Conservation (phyloP, 2,113 vertebrate species). For the Vulpes ferrilata region DNA sequence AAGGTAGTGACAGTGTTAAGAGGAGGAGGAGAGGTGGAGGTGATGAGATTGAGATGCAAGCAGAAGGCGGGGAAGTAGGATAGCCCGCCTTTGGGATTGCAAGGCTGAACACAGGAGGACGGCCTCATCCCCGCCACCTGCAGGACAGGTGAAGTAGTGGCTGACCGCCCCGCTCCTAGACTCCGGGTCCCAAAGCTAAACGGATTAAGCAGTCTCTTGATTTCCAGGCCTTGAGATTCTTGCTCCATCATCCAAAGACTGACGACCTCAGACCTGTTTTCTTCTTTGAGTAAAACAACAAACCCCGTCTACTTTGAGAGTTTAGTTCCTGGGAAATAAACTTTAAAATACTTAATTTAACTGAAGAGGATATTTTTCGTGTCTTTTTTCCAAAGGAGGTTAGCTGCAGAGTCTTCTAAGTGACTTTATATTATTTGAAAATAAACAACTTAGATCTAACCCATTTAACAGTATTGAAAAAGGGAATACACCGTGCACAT, state of each 20-base stretch:
- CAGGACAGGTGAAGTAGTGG: not conserved
- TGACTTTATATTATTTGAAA: not conserved
- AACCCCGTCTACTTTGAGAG: not conserved
- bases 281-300: slow-evolving; percentile 33
- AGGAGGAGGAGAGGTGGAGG: fast-evolving
- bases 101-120: not conserved
- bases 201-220: not conserved
- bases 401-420: not conserved
- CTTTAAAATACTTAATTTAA: not conserved
- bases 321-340: not conserved
- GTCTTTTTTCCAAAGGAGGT: not conserved
- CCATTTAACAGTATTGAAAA: not conserved
- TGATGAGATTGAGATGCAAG: not conserved
- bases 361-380: not conserved
- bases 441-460: not conserved
- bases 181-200: not conserved
- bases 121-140: not conserved
- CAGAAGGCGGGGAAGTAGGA: not conserved
- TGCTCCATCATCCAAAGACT: not conserved
- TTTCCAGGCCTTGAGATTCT: not conserved
- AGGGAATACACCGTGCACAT: not conserved
- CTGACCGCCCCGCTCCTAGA: fast-evolving
- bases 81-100: no score
- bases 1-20: fast-evolving
- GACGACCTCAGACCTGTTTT: not conserved